These are phyloP conservation scores for Crambe crambe DNA, from an alignment of 37 sponge, comb jelly and placozoan genomes.

Conservation along the genomic window DNA sequence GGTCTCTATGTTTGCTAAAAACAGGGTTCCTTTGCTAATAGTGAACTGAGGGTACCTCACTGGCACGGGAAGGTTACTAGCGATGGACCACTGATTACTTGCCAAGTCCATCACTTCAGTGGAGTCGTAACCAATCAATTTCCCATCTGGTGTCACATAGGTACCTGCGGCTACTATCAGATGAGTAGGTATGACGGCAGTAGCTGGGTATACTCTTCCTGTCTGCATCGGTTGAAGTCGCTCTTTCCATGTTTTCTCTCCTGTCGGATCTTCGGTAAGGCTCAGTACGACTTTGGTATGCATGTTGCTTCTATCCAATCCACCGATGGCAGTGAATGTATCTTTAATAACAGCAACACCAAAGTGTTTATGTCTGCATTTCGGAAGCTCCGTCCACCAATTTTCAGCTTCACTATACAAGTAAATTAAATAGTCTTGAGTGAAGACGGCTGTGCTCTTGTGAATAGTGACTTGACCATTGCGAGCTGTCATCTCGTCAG, in stretches of 20 bases:
- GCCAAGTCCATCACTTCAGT: not conserved
- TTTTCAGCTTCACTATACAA: not conserved
- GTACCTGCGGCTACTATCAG: not conserved
- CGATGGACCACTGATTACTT: not conserved
- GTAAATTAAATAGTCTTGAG: not conserved
- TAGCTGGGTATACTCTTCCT: not conserved
- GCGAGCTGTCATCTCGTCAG: not conserved
- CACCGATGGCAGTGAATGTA: not conserved
- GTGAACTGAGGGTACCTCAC: not conserved
- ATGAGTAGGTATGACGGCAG: not conserved
- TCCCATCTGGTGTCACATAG: not conserved
- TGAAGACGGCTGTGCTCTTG: not conserved
- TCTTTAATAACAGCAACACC: not conserved
- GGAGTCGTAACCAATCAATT: not conserved
- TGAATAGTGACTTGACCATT: not conserved
- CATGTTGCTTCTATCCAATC: not conserved
- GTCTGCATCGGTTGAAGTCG: not conserved
- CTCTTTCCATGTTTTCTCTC: not conserved
- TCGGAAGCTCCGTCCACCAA: not conserved
- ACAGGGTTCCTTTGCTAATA: not conserved
- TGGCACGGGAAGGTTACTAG: not conserved
- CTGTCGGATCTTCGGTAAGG: not conserved
- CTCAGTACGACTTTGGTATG: not conserved
- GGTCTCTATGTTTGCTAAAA: not conserved
- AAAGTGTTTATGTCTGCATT: not conserved